Evolutionary conservation across 2,888 invertebrate genomes (phyloP).

Genomic region (Eilema sororculum): DNA sequence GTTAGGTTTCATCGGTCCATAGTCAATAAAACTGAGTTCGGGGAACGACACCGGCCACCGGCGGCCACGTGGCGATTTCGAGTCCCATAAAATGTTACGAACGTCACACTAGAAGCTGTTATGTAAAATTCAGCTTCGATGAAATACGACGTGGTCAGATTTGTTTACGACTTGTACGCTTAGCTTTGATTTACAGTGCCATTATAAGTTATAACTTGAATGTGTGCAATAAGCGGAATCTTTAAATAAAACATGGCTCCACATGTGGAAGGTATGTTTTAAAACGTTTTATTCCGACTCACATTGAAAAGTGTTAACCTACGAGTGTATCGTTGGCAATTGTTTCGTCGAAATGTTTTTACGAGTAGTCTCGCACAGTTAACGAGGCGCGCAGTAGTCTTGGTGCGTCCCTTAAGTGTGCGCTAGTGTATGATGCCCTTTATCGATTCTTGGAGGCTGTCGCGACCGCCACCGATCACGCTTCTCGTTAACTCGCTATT

Average conservation of each 20-base stretch:
- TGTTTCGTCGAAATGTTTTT: constrained; percentile 81
- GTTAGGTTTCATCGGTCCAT: constrained; percentile 82
- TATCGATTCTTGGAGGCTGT: constrained; percentile 83
- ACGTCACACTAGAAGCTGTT: constrained; percentile 56
- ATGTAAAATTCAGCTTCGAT: constrained; percentile 53
- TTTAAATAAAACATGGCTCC: constrained; percentile 52
- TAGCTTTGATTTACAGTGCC: constrained; percentile 53
- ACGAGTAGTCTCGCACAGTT: constrained; percentile 74
- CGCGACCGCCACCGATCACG: constrained; percentile 77
- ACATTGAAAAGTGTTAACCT: constrained; percentile 48
- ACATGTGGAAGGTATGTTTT: constrained; percentile 35
- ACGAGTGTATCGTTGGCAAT: constrained; percentile 60
- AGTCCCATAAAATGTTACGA: constrained; percentile 69
- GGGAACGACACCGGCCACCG: constrained; percentile 73
- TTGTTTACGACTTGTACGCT: constrained; percentile 54
- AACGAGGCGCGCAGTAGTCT: constrained; percentile 75
- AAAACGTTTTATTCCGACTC: constrained; percentile 24
- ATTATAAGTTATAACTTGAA: constrained; percentile 50
- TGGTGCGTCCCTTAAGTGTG: constrained; percentile 71
- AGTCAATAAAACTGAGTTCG: constrained; percentile 81
- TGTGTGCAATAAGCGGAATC: constrained; percentile 50
- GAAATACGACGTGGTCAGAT: constrained; percentile 57
- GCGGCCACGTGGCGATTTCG: constrained; percentile 68
- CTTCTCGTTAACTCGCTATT: constrained; percentile 82
- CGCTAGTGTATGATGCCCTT: constrained; percentile 71